phyloP scores from a whole-genome alignment of 2,113 vertebrate species.

The Pelecanoides urinatrix region DNA sequence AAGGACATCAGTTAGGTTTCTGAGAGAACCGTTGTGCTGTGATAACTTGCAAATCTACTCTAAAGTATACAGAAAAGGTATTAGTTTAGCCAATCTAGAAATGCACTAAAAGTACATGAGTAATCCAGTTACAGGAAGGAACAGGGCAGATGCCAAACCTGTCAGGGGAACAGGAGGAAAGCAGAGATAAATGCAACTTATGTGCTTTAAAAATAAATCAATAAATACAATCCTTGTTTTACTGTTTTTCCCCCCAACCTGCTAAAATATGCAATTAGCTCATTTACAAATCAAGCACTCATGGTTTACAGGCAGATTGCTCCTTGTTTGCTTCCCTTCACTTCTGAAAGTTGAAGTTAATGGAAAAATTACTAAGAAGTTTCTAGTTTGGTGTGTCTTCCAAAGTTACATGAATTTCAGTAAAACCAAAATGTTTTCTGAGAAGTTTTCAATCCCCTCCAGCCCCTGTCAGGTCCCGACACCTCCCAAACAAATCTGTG shows the following conservation, averaged over 20 bases:
- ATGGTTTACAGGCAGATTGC: neutral
- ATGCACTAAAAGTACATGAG: neutral
- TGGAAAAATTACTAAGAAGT: conserved; percentile 7
- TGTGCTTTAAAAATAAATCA: conserved; percentile 33
- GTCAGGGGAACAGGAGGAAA: neutral
- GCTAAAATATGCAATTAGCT: conserved; percentile 8
- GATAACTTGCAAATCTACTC: neutral
- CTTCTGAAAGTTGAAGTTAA: neutral
- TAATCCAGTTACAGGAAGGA: conserved; percentile 50
- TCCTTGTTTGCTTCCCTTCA: neutral
- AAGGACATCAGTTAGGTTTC: neutral
- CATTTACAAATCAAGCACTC: conserved; percentile 8
- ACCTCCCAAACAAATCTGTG: conserved; percentile 18
- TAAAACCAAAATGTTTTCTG: conserved; percentile 37
- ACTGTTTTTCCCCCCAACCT: neutral
- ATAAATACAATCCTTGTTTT: conserved; percentile 26
- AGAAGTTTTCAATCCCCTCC: conserved; percentile 38
- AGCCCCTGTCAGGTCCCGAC: conserved; percentile 19
- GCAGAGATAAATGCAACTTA: conserved; percentile 20
- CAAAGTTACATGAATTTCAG: conserved; percentile 1
- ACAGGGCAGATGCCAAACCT: conserved; percentile 18
- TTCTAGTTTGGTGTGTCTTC: neutral
- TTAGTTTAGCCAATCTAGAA: conserved; percentile 14
- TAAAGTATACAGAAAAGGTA: neutral
- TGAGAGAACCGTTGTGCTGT: conserved; percentile 4